Percentiles rank a stretch among this genome's conserved stretches.
Conservation (phyloP, 2,888 invertebrate genomes). For the Tineola bisselliella region DNA sequence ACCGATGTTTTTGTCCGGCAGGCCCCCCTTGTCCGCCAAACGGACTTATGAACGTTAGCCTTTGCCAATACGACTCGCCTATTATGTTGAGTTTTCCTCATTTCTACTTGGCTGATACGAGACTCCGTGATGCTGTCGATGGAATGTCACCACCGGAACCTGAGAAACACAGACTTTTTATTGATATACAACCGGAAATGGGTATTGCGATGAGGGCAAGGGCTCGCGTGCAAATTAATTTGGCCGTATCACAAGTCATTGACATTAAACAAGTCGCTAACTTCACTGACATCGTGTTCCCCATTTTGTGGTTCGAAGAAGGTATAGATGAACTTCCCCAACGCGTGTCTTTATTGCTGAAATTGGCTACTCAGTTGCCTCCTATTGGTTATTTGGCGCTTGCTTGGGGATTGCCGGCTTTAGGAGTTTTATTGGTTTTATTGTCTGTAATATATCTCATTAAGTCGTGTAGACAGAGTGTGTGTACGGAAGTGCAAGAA, state of each 20-base stretch:
- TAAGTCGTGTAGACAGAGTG: constrained; percentile 27
- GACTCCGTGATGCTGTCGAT: constrained; percentile 78
- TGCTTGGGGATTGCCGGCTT: constrained; percentile 73
- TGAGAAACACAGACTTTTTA: constrained; percentile 83
- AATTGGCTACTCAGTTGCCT: constrained; percentile 79
- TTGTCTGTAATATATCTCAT: constrained; percentile 83
- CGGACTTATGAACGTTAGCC: constrained; percentile 88
- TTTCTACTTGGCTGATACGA: constrained; percentile 87
- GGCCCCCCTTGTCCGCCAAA: constrained; percentile 86
- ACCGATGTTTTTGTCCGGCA: constrained; percentile 84
- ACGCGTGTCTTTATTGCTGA: constrained; percentile 80
- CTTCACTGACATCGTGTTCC: constrained; percentile 90
- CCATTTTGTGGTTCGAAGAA: constrained; percentile 93
- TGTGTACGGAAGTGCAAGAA: not conserved
- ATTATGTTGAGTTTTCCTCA: constrained; percentile 92
- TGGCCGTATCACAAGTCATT: constrained; percentile 87
- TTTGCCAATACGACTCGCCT: constrained; percentile 92
- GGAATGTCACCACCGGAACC: constrained; percentile 84
- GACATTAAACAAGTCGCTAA: constrained; percentile 93
- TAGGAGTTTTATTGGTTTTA: constrained; percentile 77
- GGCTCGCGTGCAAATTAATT: constrained; percentile 86
- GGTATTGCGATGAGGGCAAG: constrained; percentile 85
- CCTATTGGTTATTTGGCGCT: constrained; percentile 78
- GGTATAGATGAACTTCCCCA: constrained; percentile 82
- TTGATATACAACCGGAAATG: constrained; percentile 91